Base-by-base conservation (phyloP, 2,797 vertebrate species). In the Lycodopsis pacificus region DNA sequence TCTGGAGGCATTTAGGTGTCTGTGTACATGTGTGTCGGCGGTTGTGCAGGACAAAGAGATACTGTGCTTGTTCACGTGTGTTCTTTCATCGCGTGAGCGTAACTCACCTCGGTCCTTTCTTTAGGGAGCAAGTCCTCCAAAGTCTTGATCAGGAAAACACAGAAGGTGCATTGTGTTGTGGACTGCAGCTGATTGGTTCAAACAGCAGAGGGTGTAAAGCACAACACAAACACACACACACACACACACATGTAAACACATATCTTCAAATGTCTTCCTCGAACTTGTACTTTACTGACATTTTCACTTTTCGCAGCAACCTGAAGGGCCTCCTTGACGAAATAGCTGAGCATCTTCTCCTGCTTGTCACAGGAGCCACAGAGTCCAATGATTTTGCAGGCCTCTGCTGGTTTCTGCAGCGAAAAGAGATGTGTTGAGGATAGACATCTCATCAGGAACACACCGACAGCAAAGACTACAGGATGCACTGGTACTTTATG, bases 71-170 rank as follows among this genome's bases (percentile, higher is more conserved):
- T 57, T 30, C 13, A 6, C 15, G 3, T 46, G 32, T 56, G 17
- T 62, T 51, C 14, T 3, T 25, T 11, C 9, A 2, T 10, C 36
- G 7, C 3, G 5, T 11, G n/a, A 17, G 13, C 0, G 4, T 68
- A 48, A 71, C 77, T 88, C 63, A 95, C 95, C 93, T 95, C 92
- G 4, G 93, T 91, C 53, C 81, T 92, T 3, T 91, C 81, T 81
- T 84, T 93, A 2, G 95, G 94, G 63, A 96, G 73, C 62, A 95
- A 12, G 9, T 61, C 78, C 58, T 93, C 91, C 82, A 96, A 25
- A 10, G 90, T 88, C 72, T 92, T 91, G 51, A 95, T 14, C 0
- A 94, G 22, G 9, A 94, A 87, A 27, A 91, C 57, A 73, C 95
- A 96, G 69, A 94, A 56, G 38, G 88, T 67, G 73, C 95, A 96